These are phyloP conservation scores for Hyposoter dolosus DNA, from an alignment of 2,888 invertebrate genomes.

Conservation along the genomic window DNA sequence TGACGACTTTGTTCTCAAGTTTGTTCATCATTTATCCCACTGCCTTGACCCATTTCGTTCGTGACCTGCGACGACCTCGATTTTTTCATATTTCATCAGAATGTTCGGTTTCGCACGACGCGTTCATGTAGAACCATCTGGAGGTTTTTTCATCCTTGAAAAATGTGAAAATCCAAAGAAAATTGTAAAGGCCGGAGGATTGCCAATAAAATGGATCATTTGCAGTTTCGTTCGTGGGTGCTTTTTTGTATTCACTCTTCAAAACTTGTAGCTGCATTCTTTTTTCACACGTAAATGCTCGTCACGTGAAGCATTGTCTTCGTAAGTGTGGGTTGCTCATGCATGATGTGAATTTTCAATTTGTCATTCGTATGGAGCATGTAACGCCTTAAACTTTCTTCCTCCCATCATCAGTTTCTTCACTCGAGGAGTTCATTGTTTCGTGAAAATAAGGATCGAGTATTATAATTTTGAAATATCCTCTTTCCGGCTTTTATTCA, in stretches of 20 bases:
- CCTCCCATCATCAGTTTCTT: neutral
- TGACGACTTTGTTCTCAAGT: neutral
- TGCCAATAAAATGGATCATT: neutral
- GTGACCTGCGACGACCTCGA: neutral
- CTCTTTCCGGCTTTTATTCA: neutral
- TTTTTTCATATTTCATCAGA: neutral
- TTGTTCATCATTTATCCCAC: neutral
- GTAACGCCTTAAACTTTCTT: conserved; percentile 27
- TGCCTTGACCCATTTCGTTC: neutral
- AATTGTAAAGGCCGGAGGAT: neutral
- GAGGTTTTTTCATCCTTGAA: neutral
- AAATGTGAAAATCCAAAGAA: neutral
- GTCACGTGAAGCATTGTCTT: conserved; percentile 46
- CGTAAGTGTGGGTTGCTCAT: conserved; percentile 30
- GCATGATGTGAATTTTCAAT: conserved; percentile 49
- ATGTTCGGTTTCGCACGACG: neutral
- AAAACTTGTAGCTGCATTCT: neutral
- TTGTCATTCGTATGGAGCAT: conserved; percentile 1
- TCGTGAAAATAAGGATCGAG: neutral
- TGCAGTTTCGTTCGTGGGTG: neutral
- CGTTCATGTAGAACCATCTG: neutral
- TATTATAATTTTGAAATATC: neutral
- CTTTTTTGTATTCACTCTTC: neutral
- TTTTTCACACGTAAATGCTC: neutral
- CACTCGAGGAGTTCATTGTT: conserved; percentile 1